Conservation (phyloP, 2,888 invertebrate species). For the Eumacrocentrus americanus region DNA sequence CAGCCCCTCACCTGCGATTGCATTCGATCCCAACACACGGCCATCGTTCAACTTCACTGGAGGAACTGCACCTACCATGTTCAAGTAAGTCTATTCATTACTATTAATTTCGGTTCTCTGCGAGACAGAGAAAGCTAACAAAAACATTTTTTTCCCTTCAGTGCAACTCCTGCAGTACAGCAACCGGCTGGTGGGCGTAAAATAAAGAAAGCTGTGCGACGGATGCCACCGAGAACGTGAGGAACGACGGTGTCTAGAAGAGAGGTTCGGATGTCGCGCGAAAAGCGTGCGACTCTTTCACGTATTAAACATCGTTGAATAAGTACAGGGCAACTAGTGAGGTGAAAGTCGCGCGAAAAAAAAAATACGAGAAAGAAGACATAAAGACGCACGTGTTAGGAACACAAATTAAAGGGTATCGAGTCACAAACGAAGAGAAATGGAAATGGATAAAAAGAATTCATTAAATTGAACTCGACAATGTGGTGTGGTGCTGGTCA, state of each 20-base stretch:
- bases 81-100: slow-evolving; percentile 60
- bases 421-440: no score
- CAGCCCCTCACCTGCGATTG: slow-evolving; percentile 36
- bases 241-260: neutral
- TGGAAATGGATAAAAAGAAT: neutral
- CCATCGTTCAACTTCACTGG: slow-evolving; percentile 65
- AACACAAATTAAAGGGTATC: no score
- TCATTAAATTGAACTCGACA: neutral
- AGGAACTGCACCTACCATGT: slow-evolving; percentile 58
- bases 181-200: slow-evolving; percentile 50
- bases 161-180: slow-evolving; percentile 43
- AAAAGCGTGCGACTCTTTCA: slow-evolving; percentile 4
- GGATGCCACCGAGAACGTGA: slow-evolving; percentile 49
- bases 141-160: slow-evolving; percentile 31
- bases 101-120: neutral
- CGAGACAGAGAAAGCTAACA: neutral
- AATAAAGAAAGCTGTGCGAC: slow-evolving; percentile 63
- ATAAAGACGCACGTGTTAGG: no score
- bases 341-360: neutral
- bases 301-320: neutral
- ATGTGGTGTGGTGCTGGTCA: neutral
- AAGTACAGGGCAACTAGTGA: neutral
- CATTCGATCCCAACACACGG: slow-evolving; percentile 61
- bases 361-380: neutral
- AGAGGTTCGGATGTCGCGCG: neutral